Evolutionary conservation across 2,888 invertebrate species (phyloP), one percentile per base, ranked within the genome.

Genomic region (Elmis aenea): DNA sequence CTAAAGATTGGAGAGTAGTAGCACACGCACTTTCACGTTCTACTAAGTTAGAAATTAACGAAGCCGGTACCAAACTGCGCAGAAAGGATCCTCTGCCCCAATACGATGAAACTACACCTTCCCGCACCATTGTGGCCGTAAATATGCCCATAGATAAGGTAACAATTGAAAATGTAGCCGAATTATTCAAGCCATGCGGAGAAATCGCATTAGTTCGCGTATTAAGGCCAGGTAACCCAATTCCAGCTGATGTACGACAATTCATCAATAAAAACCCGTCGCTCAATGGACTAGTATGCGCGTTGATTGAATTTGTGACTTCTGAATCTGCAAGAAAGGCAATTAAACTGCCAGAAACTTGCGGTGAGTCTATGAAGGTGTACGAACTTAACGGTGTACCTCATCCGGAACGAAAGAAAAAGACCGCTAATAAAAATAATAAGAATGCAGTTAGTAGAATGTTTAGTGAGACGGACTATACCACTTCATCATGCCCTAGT

Each of bases 1-100:
- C 93, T 8, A 88, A 91, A 62, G 94, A 95, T 64, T 95, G 93
- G 88, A 77, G 91, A 46, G 86, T 88, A 12, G 93, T 95, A 5
- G 92, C 93, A 1, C 82, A 85, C 58, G 88, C 93, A 16, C 71
- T 95, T 46, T 76, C 80, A 51, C 74, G 80, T 21, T 88, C 87
- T 22, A 79, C 76, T 10, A 84, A 83, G 53, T 72, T 95, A 48
- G 87, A 92, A 68, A 84, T 96, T 29, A 95, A 95, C 65, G 86
- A 90, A 42, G 78, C 83, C 42, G 91, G 90, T 13, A 94, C 92
- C 1, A 96, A 95, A 64, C 74, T 96, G 27, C 74, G 93, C 9
- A 77, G 95, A 33, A 70, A 84, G 23, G 87, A 89, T 11, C 82
- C 94, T 0, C 67, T 95, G 49, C 94, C 94, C 2, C 80, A 83